Base-by-base conservation (phyloP, 1,140 invertebrate species). In the Chironomus tepperi region DNA sequence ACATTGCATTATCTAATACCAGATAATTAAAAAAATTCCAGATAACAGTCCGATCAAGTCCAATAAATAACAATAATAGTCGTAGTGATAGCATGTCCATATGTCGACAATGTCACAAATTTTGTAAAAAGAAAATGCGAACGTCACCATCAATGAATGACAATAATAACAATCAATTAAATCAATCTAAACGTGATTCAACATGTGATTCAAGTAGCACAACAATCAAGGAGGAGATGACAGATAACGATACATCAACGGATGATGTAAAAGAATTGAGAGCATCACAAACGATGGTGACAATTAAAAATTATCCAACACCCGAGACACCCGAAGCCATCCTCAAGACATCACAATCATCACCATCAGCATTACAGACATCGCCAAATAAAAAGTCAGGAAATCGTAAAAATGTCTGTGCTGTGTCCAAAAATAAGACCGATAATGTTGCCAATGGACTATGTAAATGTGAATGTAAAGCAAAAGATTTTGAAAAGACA, bases 31-130 rank as follows among this genome's bases (percentile, higher is more conserved):
- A 34, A 34, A 34, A 34, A 34, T 83, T 83, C 73, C 79, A 90
- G 89, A 88, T 89, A 74, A 90, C 89, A 18, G 88, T 90, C 57
- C 84, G 88, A 78, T 89, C 89, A 18, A 89, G 88, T 80, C 88
- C 88, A 74, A 81, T 87, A 77, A 84, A 73, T 21, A 82, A 81
- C 75, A 79, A 88, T 74, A 70, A 70, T 10, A 70, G 65, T 19
- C 16, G 65, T 3, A 85, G 87, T 76, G 88, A 89, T 83, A 86
- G 86, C 75, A 83, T 88, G 77, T 85, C 88, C 47, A 88, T 91
- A 9, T 91, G 89, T 81, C 86, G 88, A 76, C 88, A 90, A 78
- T 91, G 89, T 79, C 89, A 90, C 78, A 90, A 89, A 82, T 90
- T 89, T 77, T 91, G 89, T 81, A 80, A 83, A 74, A 78, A 79